These are phyloP conservation scores for Perithous albicinctus DNA, from an alignment of 2,888 invertebrate genomes.

Conservation along the genomic window DNA sequence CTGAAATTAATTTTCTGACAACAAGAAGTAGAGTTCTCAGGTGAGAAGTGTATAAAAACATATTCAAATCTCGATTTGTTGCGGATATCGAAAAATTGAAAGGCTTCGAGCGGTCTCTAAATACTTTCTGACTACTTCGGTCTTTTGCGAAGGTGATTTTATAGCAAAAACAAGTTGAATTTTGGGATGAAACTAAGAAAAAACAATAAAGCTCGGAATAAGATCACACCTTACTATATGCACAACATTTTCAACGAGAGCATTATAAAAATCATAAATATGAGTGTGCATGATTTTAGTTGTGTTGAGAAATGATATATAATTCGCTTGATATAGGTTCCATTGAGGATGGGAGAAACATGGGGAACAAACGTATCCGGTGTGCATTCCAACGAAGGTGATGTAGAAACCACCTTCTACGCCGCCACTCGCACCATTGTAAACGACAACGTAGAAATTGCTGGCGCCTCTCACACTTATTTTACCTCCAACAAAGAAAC, in stretches of 20 bases:
- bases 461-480: background rate
- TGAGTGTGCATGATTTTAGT: background rate
- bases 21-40: background rate
- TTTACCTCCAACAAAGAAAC: background rate
- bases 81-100: slow-evolving; percentile 6
- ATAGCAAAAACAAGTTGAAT: slow-evolving; percentile 7
- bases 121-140: background rate
- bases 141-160: background rate
- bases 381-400: background rate
- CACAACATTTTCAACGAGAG: background rate
- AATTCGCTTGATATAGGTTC: slow-evolving; percentile 5
- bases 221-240: background rate
- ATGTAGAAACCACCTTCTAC: no score
- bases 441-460: background rate
- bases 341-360: background rate
- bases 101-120: background rate
- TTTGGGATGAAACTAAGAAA: background rate
- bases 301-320: background rate
- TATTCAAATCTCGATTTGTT: background rate
- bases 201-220: slow-evolving; percentile 4
- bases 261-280: slow-evolving; percentile 6
- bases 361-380: background rate
- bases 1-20: slow-evolving; percentile 8
- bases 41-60: slow-evolving; percentile 5
- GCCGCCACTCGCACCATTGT: slow-evolving; percentile 10